Evolutionary conservation across 2,888 invertebrate species (phyloP), one percentile per base, ranked within the genome.

Genomic region (Chirona hameri): DNA sequence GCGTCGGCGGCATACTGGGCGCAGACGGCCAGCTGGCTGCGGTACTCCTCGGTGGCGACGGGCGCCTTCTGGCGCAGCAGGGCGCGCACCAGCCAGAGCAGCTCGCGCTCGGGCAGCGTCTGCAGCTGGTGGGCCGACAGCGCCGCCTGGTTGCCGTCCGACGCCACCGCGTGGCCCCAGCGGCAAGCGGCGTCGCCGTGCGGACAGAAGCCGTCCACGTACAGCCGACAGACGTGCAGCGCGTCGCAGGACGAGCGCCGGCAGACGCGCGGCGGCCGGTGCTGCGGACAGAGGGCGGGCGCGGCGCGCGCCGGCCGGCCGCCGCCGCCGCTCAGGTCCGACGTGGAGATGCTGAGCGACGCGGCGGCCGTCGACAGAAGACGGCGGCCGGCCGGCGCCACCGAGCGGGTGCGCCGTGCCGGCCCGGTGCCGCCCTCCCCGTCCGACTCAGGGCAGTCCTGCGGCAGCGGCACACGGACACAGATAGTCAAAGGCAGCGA

Each of bases 31-130:
- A 76, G 76, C 39, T 76, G 21, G 76, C 46, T 31, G 21, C 39
- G 76, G 76, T 76, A 76, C 76, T 76, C 76, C 15, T 46, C 76
- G 24, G 18, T 39, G 21, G 65, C 31, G 52, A 31, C 55, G 29
- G 79, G 76, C 29, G 82, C 81, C 82, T 81, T 82, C 65, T 81
- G 81, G 24, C 57, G 81, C 76, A 76, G 81, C 55, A 82, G 81
- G 52, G 81, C n/a, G 48, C 80, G 69, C 80, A 55, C 60, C 80
- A 69, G 82, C 60, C 81, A 83, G 81, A 57, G 83, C 65, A 60
- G 83, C 76, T 82, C 79, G 79, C 76, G 83, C 82, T 80, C 82
- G 60, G 82, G 82, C 72, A 82, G 83, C 39, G 76, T 72, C 81
- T 72, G 82, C 82, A 80, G 80, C 69, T 52, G 83, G 18, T 80